Base-by-base conservation (phyloP, 2,113 vertebrate species). In the Addax nasomaculatus region DNA sequence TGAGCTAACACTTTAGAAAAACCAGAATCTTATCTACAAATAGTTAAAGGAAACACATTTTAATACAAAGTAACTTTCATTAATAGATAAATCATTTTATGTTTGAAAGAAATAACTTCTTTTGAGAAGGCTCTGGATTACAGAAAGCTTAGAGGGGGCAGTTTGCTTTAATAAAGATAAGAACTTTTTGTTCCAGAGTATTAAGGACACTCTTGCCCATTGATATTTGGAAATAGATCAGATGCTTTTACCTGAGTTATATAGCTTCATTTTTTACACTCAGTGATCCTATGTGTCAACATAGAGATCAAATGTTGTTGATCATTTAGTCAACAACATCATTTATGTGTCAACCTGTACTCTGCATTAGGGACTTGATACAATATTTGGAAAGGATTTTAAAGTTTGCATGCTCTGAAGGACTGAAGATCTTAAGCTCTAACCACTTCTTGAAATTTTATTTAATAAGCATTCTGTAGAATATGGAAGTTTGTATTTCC, bases 401-500 rank as follows among this genome's bases (percentile, higher is more conserved):
- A n/a, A 91, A 62, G 27, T 70, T 36, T 85, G 12, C n/a, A 67
- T 47, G 29, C 16, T 60, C 12, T 58, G 30, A 39, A 87, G 96
- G 81, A 62, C 53, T 88, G 36, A 94, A 80, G 30, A 73, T 90
- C 36, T 76, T 36, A 43, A 89, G 55, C 6, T 89, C 29, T 96
- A 70, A 70, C 58, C 33, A 49, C 76, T 60, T 89, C 17, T 95
- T 92, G 9, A 80, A 93, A 94, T 98, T 98, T 93, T 85, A 95
- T 97, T 96, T 98, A 93, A 94, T 93, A 93, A 96, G 9, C 70
- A 55, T 97, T 98, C 70, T 95, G 27, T 79, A 93, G 53, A 89
- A 86, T 97, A 45, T 67, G 39, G 21, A 98, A 80, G 88, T 98
- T 97, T 97, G 80, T 33, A 76, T 92, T 97, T 96, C 85, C 85